Conservation (phyloP, 2,888 invertebrate genomes). For the Resseliella maxima region DNA sequence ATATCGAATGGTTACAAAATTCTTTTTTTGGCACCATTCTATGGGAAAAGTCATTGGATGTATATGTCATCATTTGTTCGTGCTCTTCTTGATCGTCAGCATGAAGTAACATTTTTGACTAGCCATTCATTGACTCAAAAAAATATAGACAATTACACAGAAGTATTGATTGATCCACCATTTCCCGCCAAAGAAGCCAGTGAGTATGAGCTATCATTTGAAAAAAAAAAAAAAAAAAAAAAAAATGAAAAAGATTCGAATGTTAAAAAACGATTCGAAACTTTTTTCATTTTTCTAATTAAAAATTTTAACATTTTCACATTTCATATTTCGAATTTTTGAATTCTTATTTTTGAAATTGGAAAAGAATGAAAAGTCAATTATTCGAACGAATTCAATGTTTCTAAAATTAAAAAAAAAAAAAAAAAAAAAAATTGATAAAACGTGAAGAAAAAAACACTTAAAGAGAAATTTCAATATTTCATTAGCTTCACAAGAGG, state of each 20-base stretch:
- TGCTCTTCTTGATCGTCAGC: conserved; percentile 60
- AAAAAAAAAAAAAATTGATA: too few relatives aligned
- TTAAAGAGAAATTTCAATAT: too few relatives aligned
- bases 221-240: too few relatives aligned
- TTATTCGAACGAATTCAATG: too few relatives aligned
- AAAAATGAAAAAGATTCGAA: neutral
- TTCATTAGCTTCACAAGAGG: too few relatives aligned
- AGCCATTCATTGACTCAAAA: neutral
- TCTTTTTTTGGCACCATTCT: conserved; percentile 61
- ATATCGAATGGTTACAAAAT: conserved; percentile 61
- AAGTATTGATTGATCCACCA: conserved; percentile 65
- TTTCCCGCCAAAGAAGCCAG: conserved; percentile 65
- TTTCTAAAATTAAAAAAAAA: too few relatives aligned
- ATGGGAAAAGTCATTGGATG: conserved; percentile 59
- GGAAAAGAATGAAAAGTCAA: too few relatives aligned
- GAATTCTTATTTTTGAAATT: too few relatives aligned
- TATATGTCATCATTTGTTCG: conserved; percentile 59
- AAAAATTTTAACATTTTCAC: too few relatives aligned
- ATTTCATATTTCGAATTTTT: too few relatives aligned
- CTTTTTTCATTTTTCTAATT: too few relatives aligned
- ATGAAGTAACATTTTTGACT: conserved; percentile 64
- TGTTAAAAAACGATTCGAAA: neutral
- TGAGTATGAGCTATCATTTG: conserved; percentile 59
- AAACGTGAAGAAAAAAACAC: too few relatives aligned
- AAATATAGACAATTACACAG: conserved; percentile 65